Evolutionary conservation across 2,113 vertebrate species (phyloP), one percentile per base, ranked within the genome.

Genomic region (Salvelinus sp.): DNA sequence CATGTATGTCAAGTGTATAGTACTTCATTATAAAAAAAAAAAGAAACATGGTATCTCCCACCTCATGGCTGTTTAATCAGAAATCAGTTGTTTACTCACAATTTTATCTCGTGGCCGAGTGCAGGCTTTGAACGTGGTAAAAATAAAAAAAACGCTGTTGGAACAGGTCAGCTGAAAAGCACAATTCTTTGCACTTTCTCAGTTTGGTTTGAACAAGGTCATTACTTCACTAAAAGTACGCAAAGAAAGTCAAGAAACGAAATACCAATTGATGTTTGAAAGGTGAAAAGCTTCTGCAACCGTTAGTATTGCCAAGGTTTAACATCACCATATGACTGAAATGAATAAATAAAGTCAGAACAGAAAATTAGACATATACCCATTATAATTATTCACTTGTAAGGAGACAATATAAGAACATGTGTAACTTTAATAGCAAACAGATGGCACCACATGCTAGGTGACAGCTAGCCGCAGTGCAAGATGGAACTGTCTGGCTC

Each of bases 301-400:
- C 28, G 2, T 28, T 18, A n/a, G 65, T 38, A 79, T 78, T 77
- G 79, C 80, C 72, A 81, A 74, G 76, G 79, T 76, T 79, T 82
- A 79, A 65, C 79, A 66, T 73, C 70, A 48, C 54, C 57, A 74
- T 72, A 70, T 63, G 5, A 78, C 69, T 84, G 79, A 71, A 73
- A 68, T 71, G 66, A 85, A 82, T 87, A 87, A 87, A 85, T 85
- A 76, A 78, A 78, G 80, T 75, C 69, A 87, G 76, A 68, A 81
- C 74, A 79, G 75, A 86, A 70, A 81, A 81, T 62, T 79, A 79
- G 83, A 50, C 58, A 25, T 44, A 44, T 13, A 73, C 83, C 83
- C 82, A 82, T 76, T 47, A 25, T 23, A 57, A 83, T 78, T 85
- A 76, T 85, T 87, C 77, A 87, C 83, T 85, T 83, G 76, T 72